Evolutionary conservation across 2,797 vertebrate genomes (phyloP).

Genomic region (Malurus splendens): DNA sequence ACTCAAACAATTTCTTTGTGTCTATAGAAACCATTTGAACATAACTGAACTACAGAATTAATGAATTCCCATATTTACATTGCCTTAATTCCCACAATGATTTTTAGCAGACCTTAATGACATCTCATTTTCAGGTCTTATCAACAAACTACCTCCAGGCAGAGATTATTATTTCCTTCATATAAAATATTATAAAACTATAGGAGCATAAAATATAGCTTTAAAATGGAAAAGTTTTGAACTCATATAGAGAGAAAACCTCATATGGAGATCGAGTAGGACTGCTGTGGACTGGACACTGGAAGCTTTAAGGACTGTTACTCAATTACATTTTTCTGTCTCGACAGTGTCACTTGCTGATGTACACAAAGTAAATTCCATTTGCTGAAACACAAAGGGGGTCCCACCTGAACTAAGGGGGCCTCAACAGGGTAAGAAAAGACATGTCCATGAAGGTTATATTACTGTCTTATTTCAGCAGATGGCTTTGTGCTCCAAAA

Average conservation of each 20-base stretch:
- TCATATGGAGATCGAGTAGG: background rate
- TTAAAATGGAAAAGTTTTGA: background rate
- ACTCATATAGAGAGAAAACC: background rate
- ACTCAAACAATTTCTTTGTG: background rate
- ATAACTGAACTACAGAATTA: background rate
- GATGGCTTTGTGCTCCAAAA: background rate
- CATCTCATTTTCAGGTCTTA: background rate
- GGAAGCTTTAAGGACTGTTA: background rate
- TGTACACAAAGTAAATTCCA: background rate
- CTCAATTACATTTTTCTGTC: background rate
- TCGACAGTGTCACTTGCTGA: background rate
- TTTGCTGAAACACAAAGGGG: background rate
- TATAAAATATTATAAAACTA: background rate
- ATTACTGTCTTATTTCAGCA: background rate
- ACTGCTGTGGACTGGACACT: background rate
- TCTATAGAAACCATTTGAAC: background rate
- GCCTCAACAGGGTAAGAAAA: background rate
- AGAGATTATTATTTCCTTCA: background rate
- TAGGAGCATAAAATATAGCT: background rate
- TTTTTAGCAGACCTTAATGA: background rate
- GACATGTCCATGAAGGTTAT: background rate
- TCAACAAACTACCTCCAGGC: background rate
- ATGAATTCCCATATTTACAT: background rate
- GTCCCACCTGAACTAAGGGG: background rate
- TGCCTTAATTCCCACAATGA: background rate